Conservation (phyloP, 2,113 vertebrate genomes). For the Neogobius melanostomus region DNA sequence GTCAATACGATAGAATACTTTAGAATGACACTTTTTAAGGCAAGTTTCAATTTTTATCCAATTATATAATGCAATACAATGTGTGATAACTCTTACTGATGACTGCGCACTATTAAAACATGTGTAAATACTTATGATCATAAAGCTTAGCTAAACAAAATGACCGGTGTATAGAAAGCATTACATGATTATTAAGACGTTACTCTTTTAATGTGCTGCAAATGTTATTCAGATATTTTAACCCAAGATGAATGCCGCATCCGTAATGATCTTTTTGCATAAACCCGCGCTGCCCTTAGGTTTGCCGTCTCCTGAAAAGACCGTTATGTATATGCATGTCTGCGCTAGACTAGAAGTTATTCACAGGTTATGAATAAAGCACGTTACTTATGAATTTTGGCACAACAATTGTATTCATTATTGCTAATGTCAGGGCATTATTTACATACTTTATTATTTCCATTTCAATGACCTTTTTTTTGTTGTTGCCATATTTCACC, state of each 20-base stretch:
- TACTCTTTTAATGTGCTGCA: neutral
- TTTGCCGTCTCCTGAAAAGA: conserved; percentile 62
- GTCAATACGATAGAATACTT: no score
- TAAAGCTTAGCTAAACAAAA: no score
- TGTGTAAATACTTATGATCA: no score
- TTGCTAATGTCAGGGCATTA: conserved; percentile 63
- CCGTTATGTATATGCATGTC: conserved; percentile 70
- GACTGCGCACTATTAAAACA: no score
- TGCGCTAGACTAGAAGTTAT: conserved; percentile 50
- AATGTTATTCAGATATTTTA: neutral
- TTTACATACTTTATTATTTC: conserved; percentile 67
- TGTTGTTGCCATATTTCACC: neutral
- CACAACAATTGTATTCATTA: conserved; percentile 72
- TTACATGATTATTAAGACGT: neutral
- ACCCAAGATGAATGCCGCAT: conserved; percentile 1
- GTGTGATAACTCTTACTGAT: no score
- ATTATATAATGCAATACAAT: no score
- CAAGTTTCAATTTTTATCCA: no score
- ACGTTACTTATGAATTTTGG: conserved; percentile 60
- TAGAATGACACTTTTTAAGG: no score
- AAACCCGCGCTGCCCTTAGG: conserved; percentile 51
- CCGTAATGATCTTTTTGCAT: conserved; percentile 29
- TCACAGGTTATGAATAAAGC: conserved; percentile 69
- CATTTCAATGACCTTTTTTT: conserved; percentile 47
- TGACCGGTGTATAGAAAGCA: no score